A percentile compares a stretch with the other conserved stretches of the same genome.
Evolutionary conservation across 2,113 vertebrate genomes (phyloP).

Genomic region (human): GRCh38 chr7:24297501-24298000

Average conservation of each 20-base stretch:
- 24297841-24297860: neutral
- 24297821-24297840: neutral
- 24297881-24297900: neutral
- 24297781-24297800: neutral
- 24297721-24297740: neutral
- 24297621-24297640: neutral
- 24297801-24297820: neutral
- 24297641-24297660: neutral
- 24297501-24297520: neutral
- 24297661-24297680: neutral
- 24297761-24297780: neutral
- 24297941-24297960: conserved; percentile 17
- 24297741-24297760: neutral
- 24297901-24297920: neutral
- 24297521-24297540: neutral
- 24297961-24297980: neutral
- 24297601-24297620: neutral
- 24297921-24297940: neutral
- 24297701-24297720: neutral
- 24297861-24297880: neutral
- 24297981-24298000: neutral
- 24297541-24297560: neutral
- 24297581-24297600: neutral
- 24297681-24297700: neutral
- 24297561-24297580: neutral